These are phyloP conservation scores for Ennomos quercinarius DNA, from an alignment of 2,888 invertebrate genomes.

Conservation along the genomic window DNA sequence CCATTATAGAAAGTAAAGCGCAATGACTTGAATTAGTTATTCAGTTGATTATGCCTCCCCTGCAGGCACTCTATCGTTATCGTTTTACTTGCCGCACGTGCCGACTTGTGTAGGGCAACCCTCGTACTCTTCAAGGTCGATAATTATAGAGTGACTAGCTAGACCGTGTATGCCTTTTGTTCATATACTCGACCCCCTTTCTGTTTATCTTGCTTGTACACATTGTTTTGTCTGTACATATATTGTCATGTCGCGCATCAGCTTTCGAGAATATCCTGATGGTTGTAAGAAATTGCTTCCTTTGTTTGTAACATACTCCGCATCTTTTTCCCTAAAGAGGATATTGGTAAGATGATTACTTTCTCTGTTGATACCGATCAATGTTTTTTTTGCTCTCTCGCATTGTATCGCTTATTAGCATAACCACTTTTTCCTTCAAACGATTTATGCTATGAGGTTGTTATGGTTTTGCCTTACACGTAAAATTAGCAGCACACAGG, in stretches of 20 bases:
- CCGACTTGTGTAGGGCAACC: constrained; percentile 66
- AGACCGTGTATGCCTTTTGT: constrained; percentile 61
- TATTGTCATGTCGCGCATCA: constrained; percentile 23
- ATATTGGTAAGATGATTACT: constrained; percentile 37
- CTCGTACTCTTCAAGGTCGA: constrained; percentile 77
- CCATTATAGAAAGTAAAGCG: constrained; percentile 71
- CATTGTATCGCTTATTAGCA: too few species aligned
- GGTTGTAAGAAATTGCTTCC: constrained; percentile 32
- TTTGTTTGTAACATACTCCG: constrained; percentile 33
- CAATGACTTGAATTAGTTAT: constrained; percentile 84
- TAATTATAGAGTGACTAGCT: constrained; percentile 63
- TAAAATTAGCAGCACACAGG: too few species aligned
- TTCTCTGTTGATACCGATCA: constrained; percentile 36
- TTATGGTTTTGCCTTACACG: too few species aligned
- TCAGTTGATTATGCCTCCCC: constrained; percentile 77
- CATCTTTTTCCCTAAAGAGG: constrained; percentile 35
- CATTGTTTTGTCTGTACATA: constrained; percentile 42
- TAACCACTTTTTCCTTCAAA: too few species aligned
- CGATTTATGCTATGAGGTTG: too few species aligned
- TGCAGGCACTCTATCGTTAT: constrained; percentile 82
- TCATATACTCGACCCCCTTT: constrained; percentile 50
- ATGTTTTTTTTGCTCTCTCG: constrained; percentile 24
- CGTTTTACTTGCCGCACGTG: constrained; percentile 80
- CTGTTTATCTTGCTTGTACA: constrained; percentile 49
- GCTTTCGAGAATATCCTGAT: constrained; percentile 32